Evolutionary conservation across 2,888 invertebrate genomes (phyloP).

Genomic region (Parnassius apollo): DNA sequence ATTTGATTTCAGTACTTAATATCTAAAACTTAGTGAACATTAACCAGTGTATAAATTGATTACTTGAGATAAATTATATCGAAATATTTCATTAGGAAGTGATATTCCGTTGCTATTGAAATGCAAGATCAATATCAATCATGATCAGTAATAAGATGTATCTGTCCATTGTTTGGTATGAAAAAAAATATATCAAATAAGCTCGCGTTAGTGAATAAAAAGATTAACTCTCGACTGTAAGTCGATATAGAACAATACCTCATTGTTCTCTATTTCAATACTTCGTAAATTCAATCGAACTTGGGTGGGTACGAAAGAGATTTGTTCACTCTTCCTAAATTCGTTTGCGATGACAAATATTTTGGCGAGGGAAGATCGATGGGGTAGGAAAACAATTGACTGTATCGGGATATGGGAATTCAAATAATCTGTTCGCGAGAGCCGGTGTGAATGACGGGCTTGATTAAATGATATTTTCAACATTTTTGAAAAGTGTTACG

Average conservation of each 20-base stretch:
- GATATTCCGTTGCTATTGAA: slow-evolving; percentile 29
- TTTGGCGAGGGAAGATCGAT: slow-evolving; percentile 48
- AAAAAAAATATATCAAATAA: slow-evolving; percentile 49
- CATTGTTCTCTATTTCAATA: slow-evolving; percentile 66
- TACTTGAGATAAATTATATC: slow-evolving; percentile 18
- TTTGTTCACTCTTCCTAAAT: slow-evolving; percentile 41
- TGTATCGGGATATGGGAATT: slow-evolving; percentile 23
- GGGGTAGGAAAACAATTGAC: slow-evolving; percentile 29
- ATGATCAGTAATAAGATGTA: slow-evolving; percentile 40
- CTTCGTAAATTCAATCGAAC: slow-evolving; percentile 54
- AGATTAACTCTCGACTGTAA: slow-evolving; percentile 43
- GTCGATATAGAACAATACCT: slow-evolving; percentile 56
- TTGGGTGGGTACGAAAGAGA: slow-evolving; percentile 30
- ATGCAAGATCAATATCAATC: slow-evolving; percentile 47
- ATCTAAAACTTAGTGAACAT: neutral
- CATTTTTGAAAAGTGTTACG: slow-evolving; percentile 2
- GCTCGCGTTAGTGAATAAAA: slow-evolving; percentile 44
- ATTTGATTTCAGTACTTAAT: neutral
- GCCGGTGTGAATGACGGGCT: slow-evolving; percentile 32
- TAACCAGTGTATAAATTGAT: slow-evolving; percentile 13
- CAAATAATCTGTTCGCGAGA: slow-evolving; percentile 32
- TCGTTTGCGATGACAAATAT: slow-evolving; percentile 57
- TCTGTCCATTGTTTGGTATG: slow-evolving; percentile 43
- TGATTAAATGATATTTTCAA: slow-evolving; percentile 36
- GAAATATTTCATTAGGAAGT: slow-evolving; percentile 20